Evolutionary conservation across 2,797 vertebrate species (phyloP), one percentile per base, ranked within the genome.

Genomic region (Paedocypris micromegethes): DNA sequence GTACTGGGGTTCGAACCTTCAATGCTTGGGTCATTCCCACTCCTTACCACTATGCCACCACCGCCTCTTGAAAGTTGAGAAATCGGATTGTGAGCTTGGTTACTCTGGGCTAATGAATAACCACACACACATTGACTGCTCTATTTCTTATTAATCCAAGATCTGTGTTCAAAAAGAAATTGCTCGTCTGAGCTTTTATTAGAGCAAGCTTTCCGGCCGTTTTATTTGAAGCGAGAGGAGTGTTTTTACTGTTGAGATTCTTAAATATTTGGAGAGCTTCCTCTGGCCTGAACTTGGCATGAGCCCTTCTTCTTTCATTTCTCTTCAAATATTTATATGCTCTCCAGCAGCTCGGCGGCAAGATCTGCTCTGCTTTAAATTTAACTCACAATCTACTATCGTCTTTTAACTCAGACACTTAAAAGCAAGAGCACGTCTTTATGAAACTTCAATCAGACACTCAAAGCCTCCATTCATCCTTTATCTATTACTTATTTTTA

Each of bases 301-400:
- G 41, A 53, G 67, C 9, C 53, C 58, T 54, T 52, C 73, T 75
- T 50, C 63, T 75, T 72, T 71, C 48, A 55, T 76, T 76, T 68
- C 72, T 78, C 67, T 61, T 78, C 66, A 73, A 78, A 78, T 76
- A 76, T 78, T 74, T 74, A 76, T 74, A 49, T 69, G 57, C 70
- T 64, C 59, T 73, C 64, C 64, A 66, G 63, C 67, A 71, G 70
- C n/a, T 59, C 47, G 48, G 52, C 52, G 72, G 66, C 3, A 23
- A 50, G 51, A 73, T 59, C 47, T 39, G 50, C 23, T 63, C 45
- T 56, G 53, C 58, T 46, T 67, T 60, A 71, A 49, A 54, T 73
- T 53, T 56, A 54, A 57, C 69, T 69, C 39, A 56, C 49, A 51
- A 41, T 23, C 23, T 23, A 23, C 23, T 23, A 23, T 23, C 1